These are phyloP conservation scores for Orthonyx spaldingii DNA, from an alignment of 2,113 vertebrate genomes.

Conservation along the genomic window DNA sequence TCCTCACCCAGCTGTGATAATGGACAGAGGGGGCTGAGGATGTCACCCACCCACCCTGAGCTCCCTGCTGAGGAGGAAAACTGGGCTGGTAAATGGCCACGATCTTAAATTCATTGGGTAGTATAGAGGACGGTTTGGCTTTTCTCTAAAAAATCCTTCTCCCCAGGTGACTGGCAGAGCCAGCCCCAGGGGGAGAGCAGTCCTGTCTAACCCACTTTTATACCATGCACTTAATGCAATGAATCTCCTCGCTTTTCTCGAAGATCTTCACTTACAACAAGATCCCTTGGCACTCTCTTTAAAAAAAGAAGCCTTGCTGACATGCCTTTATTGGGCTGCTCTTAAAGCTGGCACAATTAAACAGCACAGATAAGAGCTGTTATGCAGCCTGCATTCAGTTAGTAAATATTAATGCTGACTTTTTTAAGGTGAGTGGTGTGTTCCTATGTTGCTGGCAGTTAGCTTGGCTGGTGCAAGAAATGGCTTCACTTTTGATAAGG, in stretches of 20 bases:
- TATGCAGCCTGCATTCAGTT: background rate
- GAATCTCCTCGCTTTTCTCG: background rate
- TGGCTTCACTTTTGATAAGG: background rate
- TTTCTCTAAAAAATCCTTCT: background rate
- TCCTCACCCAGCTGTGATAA: background rate
- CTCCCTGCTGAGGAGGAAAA: background rate
- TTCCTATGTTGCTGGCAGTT: background rate
- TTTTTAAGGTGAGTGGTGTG: background rate
- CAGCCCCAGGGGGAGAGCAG: background rate
- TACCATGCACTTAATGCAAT: background rate
- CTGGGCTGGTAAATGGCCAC: background rate
- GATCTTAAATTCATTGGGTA: background rate
- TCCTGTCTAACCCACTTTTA: constrained; percentile 22
- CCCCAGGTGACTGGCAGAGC: background rate
- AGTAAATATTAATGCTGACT: constrained; percentile 34
- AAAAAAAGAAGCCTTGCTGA: background rate
- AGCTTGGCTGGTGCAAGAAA: background rate
- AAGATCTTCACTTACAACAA: constrained; percentile 18
- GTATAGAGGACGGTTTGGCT: background rate
- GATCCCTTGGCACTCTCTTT: constrained; percentile 19
- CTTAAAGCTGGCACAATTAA: constrained; percentile 2
- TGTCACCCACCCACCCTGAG: background rate
- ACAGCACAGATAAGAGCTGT: background rate
- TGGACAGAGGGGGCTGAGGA: background rate
- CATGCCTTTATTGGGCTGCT: constrained; percentile 6